Conservation (phyloP, 2,888 invertebrate species). For the Alloplasta piceator region DNA sequence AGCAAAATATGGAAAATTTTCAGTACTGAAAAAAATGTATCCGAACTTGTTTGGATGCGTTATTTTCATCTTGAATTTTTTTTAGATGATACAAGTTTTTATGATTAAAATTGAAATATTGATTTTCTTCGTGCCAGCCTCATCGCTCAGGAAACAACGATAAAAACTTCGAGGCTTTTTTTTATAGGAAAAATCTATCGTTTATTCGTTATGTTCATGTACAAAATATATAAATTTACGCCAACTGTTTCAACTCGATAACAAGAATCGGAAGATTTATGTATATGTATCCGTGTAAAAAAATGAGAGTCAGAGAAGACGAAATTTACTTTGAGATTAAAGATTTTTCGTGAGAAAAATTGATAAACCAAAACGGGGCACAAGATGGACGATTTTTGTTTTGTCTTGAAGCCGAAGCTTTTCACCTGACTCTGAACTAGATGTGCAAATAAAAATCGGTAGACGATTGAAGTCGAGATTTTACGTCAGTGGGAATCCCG, state of each 20-base stretch:
- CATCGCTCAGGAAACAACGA: too few species aligned
- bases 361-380: not conserved
- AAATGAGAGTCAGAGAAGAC: not conserved
- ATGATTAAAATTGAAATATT: too few species aligned
- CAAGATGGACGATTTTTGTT: slow-evolving; percentile 4
- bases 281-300: slow-evolving; percentile 15
- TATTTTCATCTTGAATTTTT: too few species aligned
- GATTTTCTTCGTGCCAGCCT: too few species aligned
- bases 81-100: too few species aligned
- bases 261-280: slow-evolving; percentile 41
- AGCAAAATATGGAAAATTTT: too few species aligned
- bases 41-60: not conserved
- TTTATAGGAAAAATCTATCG: slow-evolving; percentile 40
- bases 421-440: too few species aligned
- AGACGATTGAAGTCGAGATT: not conserved
- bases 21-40: not conserved
- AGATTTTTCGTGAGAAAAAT: not conserved
- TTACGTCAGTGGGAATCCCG: slow-evolving; percentile 54
- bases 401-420: too few species aligned
- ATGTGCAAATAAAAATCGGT: too few species aligned
- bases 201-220: slow-evolving; percentile 55
- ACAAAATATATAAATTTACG: slow-evolving; percentile 56
- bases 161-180: too few species aligned
- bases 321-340: too few species aligned
- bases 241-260: slow-evolving; percentile 21